These are phyloP conservation scores for Illadopsis cleaveri DNA, from an alignment of 2,113 vertebrate genomes.

Conservation along the genomic window DNA sequence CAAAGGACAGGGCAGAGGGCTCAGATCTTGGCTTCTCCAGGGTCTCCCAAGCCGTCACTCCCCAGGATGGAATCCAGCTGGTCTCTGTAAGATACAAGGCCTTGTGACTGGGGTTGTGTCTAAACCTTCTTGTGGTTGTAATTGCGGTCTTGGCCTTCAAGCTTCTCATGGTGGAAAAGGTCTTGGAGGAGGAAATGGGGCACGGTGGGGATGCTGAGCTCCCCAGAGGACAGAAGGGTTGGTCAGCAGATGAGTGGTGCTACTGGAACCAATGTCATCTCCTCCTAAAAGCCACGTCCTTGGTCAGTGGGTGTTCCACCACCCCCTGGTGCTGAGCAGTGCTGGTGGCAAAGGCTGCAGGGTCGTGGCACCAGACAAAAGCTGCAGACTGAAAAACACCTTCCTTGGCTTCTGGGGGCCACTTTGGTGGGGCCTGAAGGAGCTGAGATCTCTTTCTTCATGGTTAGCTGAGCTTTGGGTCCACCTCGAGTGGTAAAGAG, in stretches of 20 bases:
- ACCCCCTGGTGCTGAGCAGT: neutral
- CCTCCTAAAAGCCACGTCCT: neutral
- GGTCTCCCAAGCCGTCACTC: neutral
- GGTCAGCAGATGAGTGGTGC: neutral
- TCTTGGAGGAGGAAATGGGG: neutral
- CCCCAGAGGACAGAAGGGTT: neutral
- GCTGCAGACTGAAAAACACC: neutral
- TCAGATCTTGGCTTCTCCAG: neutral
- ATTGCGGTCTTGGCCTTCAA: neutral
- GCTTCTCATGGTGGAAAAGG: neutral
- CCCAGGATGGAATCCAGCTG: neutral
- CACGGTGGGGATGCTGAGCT: neutral
- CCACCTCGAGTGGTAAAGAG: neutral
- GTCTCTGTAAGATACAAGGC: neutral
- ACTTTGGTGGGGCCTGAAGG: neutral
- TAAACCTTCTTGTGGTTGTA: neutral
- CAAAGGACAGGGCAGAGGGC: neutral
- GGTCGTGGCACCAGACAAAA: neutral
- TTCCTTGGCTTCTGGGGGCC: neutral
- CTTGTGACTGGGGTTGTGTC: neutral
- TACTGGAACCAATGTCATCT: neutral
- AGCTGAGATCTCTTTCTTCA: neutral
- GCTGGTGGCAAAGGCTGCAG: neutral
- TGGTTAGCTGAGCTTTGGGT: neutral
- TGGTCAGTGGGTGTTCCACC: neutral